Conservation (phyloP, 2,797 vertebrate genomes). For the Manis javanica region DNA sequence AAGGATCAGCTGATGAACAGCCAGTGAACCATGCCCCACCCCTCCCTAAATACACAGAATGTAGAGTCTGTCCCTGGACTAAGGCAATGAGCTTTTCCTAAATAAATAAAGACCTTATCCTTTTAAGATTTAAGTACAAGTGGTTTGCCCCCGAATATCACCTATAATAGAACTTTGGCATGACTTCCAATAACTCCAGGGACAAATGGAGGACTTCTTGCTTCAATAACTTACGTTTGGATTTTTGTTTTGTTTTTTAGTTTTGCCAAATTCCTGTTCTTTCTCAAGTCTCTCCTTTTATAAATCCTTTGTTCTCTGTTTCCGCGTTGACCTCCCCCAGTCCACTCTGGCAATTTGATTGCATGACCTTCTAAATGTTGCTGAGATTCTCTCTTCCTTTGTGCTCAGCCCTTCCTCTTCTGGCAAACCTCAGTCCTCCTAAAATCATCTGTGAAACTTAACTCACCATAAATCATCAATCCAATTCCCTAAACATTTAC, state of each 20-base stretch:
- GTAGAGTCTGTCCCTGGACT: no score
- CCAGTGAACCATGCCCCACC: background rate
- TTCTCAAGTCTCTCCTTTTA: background rate
- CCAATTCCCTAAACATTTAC: background rate
- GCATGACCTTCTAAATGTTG: accelerated
- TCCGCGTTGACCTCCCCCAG: background rate
- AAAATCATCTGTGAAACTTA: background rate
- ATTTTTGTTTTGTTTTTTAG: background rate
- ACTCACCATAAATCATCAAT: background rate
- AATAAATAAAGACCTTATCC: background rate
- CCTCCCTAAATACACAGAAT: background rate
- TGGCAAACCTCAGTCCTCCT: background rate
- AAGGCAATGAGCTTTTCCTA: background rate
- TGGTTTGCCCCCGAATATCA: background rate
- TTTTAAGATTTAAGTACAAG: background rate
- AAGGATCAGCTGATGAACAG: background rate
- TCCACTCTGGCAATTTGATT: background rate
- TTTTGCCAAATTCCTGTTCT: background rate
- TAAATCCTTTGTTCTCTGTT: background rate
- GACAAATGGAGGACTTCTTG: background rate
- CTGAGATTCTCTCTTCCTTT: background rate
- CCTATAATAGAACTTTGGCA: background rate
- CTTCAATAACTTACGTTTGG: background rate
- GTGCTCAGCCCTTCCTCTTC: background rate
- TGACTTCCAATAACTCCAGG: background rate